phyloP scores from a whole-genome alignment of 2,113 vertebrate species.

The Thamnaconus septentrionalis region DNA sequence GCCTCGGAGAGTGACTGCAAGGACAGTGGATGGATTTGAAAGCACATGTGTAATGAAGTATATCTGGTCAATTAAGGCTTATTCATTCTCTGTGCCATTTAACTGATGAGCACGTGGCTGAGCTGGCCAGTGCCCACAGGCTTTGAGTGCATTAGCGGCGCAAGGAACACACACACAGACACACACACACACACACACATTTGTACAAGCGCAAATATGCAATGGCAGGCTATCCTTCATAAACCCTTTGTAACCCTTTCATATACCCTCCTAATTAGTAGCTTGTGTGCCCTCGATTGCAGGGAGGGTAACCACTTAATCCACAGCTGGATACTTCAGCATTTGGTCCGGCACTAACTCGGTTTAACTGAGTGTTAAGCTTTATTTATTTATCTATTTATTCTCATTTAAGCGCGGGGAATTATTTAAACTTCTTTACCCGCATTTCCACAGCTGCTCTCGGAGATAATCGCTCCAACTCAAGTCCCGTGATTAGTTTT shows the following conservation, averaged over 20 bases:
- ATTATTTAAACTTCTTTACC: constrained; percentile 52
- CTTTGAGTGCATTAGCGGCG: constrained; percentile 67
- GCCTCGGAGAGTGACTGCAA: constrained; percentile 44
- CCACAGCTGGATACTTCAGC: constrained; percentile 33
- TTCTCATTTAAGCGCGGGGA: constrained; percentile 40
- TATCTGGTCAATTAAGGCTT: constrained; percentile 74
- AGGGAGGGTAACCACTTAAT: constrained; percentile 49
- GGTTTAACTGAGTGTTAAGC: constrained; percentile 38
- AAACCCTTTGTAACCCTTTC: constrained; percentile 38
- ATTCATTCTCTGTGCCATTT: constrained; percentile 72
- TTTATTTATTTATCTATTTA: constrained; percentile 23
- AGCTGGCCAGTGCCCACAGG: constrained; percentile 60
- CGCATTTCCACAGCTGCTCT: constrained; percentile 56
- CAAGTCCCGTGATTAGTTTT: constrained; percentile 50
- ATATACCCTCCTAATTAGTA: constrained; percentile 55
- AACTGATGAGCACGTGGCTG: constrained; percentile 54
- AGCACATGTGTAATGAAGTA: constrained; percentile 70
- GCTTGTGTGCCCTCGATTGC: constrained; percentile 51
- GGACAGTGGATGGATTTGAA: constrained; percentile 58
- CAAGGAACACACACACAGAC: constrained; percentile 37
- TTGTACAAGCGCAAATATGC: constrained; percentile 26
- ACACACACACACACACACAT: constrained; percentile 10
- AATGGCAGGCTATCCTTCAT: constrained; percentile 48
- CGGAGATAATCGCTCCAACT: constrained; percentile 55
- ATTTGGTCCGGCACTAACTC: constrained; percentile 34